Evolutionary conservation across 2,888 invertebrate species (phyloP), one percentile per base, ranked within the genome.

Genomic region (Lochmaea capreae): DNA sequence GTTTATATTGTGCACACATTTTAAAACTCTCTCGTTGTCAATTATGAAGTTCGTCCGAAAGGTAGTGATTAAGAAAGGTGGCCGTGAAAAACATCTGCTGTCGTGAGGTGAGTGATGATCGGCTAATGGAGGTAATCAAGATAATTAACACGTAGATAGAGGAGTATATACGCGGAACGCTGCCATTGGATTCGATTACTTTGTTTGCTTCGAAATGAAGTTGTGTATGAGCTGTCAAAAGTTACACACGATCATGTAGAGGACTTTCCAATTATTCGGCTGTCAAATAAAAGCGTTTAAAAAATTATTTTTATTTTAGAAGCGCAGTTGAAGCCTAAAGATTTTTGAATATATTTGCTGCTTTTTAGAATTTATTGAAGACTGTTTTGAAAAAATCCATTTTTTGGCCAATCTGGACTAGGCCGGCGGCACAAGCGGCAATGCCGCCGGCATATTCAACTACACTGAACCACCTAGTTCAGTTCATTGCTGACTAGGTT

Each of bases 51-150:
- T 68, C 65, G 71, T 49, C 67, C 71, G 69, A 71, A 65, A 59
- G 77, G 69, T 63, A 58, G 71, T 74, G 71, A 74, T 74, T 68
- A 74, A 66, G 71, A 46, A 71, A 73, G 72, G 75, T 72, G 77
- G 72, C 70, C 74, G 73, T 74, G 73, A 63, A 72, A 75, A 75
- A 67, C 77, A 77, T 77, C 77, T 75, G 77, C 75, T 74, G 75
- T 77, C 75, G 73, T 73, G 73, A 76, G 67, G 65, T 77, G 77
- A 77, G 74, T 76, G 77, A 76, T 77, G 77, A 73, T 66, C 74
- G 73, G 63, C 67, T 77, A 75, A 77, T 77, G 74, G 77, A 68
- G 69, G 76, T 73, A 76, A 76, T 76, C 76, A 75, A 72, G 70
- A 74, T 77, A 77, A 77, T 77, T 77, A 77, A 77, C 77, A 74